These are phyloP conservation scores for Nomada goodeniana DNA, from an alignment of 2,888 invertebrate genomes.

Conservation along the genomic window DNA sequence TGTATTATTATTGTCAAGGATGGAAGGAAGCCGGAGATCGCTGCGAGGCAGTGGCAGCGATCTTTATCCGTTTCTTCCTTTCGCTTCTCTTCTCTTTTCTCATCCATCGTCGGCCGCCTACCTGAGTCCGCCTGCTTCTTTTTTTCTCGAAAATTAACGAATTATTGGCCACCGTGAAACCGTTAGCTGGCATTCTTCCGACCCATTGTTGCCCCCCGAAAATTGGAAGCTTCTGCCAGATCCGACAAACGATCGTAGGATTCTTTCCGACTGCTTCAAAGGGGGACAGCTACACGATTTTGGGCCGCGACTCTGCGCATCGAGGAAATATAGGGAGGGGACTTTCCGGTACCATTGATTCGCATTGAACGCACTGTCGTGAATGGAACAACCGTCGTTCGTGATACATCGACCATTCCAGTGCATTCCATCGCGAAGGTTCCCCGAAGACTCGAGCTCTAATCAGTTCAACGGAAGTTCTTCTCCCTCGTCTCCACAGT, in stretches of 20 bases:
- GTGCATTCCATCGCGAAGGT: constrained; percentile 72
- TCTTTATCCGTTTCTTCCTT: constrained; percentile 27
- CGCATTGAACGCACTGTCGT: constrained; percentile 30
- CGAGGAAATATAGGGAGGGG: too few relatives aligned
- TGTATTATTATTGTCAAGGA: constrained; percentile 74
- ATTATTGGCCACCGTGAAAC: constrained; percentile 65
- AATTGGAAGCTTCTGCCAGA: not conserved
- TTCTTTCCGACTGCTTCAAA: not conserved
- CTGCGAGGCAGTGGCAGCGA: constrained; percentile 49
- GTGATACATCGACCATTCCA: constrained; percentile 61
- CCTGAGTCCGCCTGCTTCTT: constrained; percentile 37
- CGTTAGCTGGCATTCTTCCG: constrained; percentile 55
- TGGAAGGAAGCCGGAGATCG: constrained; percentile 59
- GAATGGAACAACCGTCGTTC: constrained; percentile 58
- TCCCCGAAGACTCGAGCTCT: constrained; percentile 74
- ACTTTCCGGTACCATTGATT: too few relatives aligned
- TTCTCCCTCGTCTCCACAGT: constrained; percentile 46
- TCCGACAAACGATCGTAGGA: not conserved
- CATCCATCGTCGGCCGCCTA: constrained; percentile 28
- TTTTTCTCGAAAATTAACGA: constrained; percentile 64
- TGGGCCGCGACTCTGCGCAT: not conserved
- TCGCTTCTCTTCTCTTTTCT: constrained; percentile 13
- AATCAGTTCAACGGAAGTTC: constrained; percentile 78
- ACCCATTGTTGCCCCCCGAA: constrained; percentile 44
- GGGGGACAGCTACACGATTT: too few relatives aligned